Percentiles rank a stretch among this genome's conserved stretches.
phyloP scores from a whole-genome alignment of 2,797 vertebrate species.

The Cuniculus paca region DNA sequence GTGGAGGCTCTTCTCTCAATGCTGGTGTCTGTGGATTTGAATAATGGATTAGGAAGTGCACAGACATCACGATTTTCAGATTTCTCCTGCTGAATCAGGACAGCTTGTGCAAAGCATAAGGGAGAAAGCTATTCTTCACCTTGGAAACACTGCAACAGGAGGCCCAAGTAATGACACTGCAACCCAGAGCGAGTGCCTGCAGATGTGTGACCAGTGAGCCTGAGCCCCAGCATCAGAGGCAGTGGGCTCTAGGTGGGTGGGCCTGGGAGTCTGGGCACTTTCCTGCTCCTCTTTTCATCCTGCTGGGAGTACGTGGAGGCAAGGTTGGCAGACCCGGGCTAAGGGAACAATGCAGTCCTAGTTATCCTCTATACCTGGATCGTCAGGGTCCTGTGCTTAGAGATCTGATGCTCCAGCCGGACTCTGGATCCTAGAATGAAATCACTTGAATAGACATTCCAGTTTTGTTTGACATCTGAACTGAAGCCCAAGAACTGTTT shows the following conservation, averaged over 20 bases:
- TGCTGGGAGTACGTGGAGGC: background rate
- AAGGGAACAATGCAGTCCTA: background rate
- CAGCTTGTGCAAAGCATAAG: slow-evolving; percentile 74
- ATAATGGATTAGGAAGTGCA: slow-evolving; percentile 80
- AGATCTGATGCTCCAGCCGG: background rate
- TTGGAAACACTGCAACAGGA: slow-evolving; percentile 67
- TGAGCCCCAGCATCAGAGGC: slow-evolving; percentile 10
- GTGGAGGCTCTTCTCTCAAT: slow-evolving; percentile 54
- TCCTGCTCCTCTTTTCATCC: slow-evolving; percentile 47
- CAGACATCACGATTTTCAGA: slow-evolving; percentile 79
- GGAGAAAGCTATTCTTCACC: slow-evolving; percentile 76
- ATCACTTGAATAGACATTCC: background rate
- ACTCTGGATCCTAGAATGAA: slow-evolving; percentile 11
- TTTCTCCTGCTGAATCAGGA: slow-evolving; percentile 80
- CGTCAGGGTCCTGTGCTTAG: background rate
- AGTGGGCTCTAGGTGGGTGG: slow-evolving; percentile 46
- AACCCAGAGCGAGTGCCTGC: slow-evolving; percentile 35
- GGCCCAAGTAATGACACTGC: slow-evolving; percentile 62
- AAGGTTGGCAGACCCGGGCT: slow-evolving; percentile 37
- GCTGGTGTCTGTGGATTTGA: slow-evolving; percentile 74
- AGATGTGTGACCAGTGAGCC: background rate
- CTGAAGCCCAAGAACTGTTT: background rate
- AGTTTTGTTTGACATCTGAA: slow-evolving; percentile 50
- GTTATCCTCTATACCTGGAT: slow-evolving; percentile 47
- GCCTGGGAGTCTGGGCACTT: background rate